Percentiles rank a stretch among this genome's conserved stretches.
Conservation (phyloP, 2,888 invertebrate species). For the Trilocha varians region DNA sequence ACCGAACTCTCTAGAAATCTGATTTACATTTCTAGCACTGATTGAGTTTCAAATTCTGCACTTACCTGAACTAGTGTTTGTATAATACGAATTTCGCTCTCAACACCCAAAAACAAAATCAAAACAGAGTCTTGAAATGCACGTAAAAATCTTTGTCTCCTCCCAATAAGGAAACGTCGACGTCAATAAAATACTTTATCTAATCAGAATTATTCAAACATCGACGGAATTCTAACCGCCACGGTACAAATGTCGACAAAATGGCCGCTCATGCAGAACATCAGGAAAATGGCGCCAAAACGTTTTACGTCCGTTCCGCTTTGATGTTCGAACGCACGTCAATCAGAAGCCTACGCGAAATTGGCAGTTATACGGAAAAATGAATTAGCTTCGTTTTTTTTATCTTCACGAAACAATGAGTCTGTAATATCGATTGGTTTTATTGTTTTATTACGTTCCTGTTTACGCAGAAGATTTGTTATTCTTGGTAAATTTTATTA, state of each 20-base stretch:
- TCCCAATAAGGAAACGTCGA: too few relatives aligned
- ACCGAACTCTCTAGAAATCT: too few relatives aligned
- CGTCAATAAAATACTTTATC: too few relatives aligned
- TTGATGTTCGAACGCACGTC: not conserved
- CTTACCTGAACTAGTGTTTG: too few relatives aligned
- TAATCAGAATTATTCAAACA: too few relatives aligned
- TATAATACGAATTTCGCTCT: too few relatives aligned
- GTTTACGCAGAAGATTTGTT: not conserved
- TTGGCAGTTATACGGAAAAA: not conserved
- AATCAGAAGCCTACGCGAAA: not conserved
- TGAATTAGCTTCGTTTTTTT: constrained; percentile 1
- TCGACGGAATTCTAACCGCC: too few relatives aligned
- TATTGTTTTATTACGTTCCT: not conserved
- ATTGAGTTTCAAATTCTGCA: too few relatives aligned
- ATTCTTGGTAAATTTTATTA: not conserved
- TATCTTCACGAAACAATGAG: not conserved
- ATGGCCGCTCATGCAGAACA: not conserved
- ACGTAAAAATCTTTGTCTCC: too few relatives aligned
- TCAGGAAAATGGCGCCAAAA: not conserved
- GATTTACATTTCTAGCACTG: too few relatives aligned
- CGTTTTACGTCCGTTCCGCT: not conserved
- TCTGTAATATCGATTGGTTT: not conserved
- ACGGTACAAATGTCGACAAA: not conserved
- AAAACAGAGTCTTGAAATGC: too few relatives aligned
- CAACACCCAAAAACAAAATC: too few relatives aligned